A percentile compares a stretch with the other conserved stretches of the same genome.
These are phyloP conservation scores for Phalera bucephala DNA, from an alignment of 2,888 invertebrate genomes.

Conservation along the genomic window DNA sequence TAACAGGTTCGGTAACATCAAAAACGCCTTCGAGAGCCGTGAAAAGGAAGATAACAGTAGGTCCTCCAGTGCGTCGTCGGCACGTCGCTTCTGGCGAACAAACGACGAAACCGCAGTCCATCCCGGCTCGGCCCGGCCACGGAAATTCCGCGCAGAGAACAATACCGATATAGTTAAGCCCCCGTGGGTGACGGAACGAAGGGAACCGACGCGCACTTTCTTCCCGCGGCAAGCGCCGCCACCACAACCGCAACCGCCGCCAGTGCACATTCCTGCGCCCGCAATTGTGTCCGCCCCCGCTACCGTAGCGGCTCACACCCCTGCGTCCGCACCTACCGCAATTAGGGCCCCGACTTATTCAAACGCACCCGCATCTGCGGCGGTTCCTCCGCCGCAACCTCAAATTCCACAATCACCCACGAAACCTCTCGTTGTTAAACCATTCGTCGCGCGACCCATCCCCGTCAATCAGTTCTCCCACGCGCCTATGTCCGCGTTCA, in stretches of 20 bases:
- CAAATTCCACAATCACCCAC: slow-evolving; percentile 52
- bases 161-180: slow-evolving; percentile 61
- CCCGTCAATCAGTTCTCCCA: slow-evolving; percentile 89
- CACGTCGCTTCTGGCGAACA: slow-evolving; percentile 85
- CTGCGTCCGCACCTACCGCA: slow-evolving; percentile 2
- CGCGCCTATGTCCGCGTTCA: slow-evolving; percentile 90
- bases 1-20: slow-evolving; percentile 91
- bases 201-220: slow-evolving; percentile 40
- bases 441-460: slow-evolving; percentile 81
- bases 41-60: slow-evolving; percentile 59
- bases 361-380: slow-evolving; percentile 17
- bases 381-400: slow-evolving; percentile 23
- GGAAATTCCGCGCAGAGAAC: slow-evolving; percentile 49
- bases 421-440: slow-evolving; percentile 58
- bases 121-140: slow-evolving; percentile 32
- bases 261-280: slow-evolving; percentile 11
- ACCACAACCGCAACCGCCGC: slow-evolving; percentile 11
- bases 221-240: slow-evolving; percentile 29
- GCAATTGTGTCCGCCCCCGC: slow-evolving; percentile 11
- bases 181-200: slow-evolving; percentile 70
- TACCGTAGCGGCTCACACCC: slow-evolving; percentile 12
- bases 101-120: slow-evolving; percentile 79
- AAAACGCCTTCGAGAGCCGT: slow-evolving; percentile 89
- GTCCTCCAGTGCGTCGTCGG: slow-evolving; percentile 76
- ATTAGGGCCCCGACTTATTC: slow-evolving; percentile 4